Evolutionary conservation across 1,140 invertebrate species (phyloP).

Genomic region (Heliconius himera): DNA sequence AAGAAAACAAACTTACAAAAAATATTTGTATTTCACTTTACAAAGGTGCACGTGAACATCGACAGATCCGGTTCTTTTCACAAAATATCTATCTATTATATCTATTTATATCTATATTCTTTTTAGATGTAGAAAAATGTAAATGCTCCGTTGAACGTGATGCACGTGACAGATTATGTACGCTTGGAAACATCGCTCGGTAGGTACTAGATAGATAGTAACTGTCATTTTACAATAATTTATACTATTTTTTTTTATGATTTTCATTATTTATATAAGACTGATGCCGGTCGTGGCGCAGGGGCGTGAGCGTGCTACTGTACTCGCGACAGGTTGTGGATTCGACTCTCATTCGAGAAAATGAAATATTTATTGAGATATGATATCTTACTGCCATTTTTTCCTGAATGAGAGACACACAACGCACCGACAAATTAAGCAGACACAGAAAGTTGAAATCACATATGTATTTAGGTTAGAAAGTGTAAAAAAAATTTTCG

Average conservation of each 20-base stretch:
- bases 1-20: neutral
- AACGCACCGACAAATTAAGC: no score
- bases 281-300: no score
- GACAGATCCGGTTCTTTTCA: neutral
- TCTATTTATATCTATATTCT: slow-evolving; percentile 5
- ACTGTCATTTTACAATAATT: neutral
- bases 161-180: slow-evolving; percentile 3
- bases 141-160: neutral
- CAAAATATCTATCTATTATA: neutral
- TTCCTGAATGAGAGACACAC: no score
- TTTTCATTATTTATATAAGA: neutral
- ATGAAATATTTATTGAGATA: no score
- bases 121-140: neutral
- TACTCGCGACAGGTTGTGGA: no score
- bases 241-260: neutral
- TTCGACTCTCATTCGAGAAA: no score
- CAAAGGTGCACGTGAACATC: neutral
- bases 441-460: no score
- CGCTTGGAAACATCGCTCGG: neutral
- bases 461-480: no score
- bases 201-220: neutral
- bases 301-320: no score
- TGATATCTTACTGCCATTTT: no score
- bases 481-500: no score
- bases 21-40: neutral